Base-by-base conservation (phyloP, 2,888 invertebrate species). In the Allophyes oxyacanthae region DNA sequence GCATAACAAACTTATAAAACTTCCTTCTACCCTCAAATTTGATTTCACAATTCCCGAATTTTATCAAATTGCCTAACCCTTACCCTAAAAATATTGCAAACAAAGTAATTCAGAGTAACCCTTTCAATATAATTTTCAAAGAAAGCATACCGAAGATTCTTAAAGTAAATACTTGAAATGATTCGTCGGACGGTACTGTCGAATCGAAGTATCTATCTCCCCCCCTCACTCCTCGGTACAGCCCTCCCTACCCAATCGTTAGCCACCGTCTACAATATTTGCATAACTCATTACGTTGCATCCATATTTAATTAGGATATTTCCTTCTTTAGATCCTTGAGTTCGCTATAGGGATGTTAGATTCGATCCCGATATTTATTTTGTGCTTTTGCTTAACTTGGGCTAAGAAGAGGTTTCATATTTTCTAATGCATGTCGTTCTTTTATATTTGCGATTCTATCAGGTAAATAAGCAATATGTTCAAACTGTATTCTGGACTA, bases 261-360 rank as follows among this genome's bases (percentile, higher is more conserved):
- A 86, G 86, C 85, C 79, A 83, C 78, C 87, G 85, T 88, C 89
- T 89, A 85, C 86, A 84, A 87, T 89, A 92, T 92, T 92, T 91
- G 87, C 88, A 91, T 93, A 91, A 88, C 91, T 92, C 91, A 93
- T 93, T 92, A 91, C 82, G 84, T 79, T 89, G 90, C 91, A 93
- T 93, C 85, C 88, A 93, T 93, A 93, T 93, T 93, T 93, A 92
- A 92, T 92, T 92, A 91, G 89, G 83, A 89, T 84, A 90, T 89
- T 91, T 89, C 83, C 90, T 88, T 87, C 85, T 88, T 87, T 75
- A 66, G 57, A 68, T 67, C 50, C 71, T 48, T 45, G 50, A 36
- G 66, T 45, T 78, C 75, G 46, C 49, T 71, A 66, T 72, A 65
- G 55, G 52, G 81, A 54, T 25, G 28, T n/a, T 28, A 60, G 7